Evolutionary conservation across 1,140 invertebrate species (phyloP).

Genomic region (Whitmania pigra): DNA sequence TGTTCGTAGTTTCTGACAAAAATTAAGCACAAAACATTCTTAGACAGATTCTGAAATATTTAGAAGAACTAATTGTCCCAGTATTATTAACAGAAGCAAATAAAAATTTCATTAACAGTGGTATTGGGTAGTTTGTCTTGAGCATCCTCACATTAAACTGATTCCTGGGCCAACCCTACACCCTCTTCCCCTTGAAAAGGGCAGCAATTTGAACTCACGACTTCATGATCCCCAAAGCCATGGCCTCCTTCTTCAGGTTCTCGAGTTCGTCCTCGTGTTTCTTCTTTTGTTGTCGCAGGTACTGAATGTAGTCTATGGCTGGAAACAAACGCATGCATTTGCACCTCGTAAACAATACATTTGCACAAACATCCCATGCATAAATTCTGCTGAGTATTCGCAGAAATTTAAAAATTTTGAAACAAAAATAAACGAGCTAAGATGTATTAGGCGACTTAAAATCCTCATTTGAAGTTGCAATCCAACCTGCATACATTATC

Average conservation of each 20-base stretch:
- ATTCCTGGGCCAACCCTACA: neutral
- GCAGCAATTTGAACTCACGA: constrained; percentile 33
- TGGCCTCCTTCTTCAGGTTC: constrained; percentile 81
- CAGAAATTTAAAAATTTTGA: no score
- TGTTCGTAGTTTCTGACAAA: constrained; percentile 71
- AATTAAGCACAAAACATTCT: neutral
- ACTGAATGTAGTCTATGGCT: constrained; percentile 54
- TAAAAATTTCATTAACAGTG: neutral
- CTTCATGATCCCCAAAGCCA: constrained; percentile 68
- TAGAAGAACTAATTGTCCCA: neutral
- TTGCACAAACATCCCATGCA: no score
- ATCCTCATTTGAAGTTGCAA: no score
- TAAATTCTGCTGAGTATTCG: no score
- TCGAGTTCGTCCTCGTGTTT: constrained; percentile 83
- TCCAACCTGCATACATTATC: no score
- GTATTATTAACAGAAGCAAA: neutral
- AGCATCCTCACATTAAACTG: neutral
- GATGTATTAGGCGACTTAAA: no score
- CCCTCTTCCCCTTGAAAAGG: neutral
- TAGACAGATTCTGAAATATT: neutral
- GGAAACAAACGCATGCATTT: constrained; percentile 37
- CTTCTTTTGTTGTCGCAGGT: constrained; percentile 69
- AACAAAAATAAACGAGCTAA: no score
- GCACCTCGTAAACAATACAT: no score
- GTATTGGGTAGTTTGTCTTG: neutral